Percentiles rank a stretch among this genome's conserved stretches.
Conservation (phyloP, 2,888 invertebrate species). For the Leptopterna dolabrata region DNA sequence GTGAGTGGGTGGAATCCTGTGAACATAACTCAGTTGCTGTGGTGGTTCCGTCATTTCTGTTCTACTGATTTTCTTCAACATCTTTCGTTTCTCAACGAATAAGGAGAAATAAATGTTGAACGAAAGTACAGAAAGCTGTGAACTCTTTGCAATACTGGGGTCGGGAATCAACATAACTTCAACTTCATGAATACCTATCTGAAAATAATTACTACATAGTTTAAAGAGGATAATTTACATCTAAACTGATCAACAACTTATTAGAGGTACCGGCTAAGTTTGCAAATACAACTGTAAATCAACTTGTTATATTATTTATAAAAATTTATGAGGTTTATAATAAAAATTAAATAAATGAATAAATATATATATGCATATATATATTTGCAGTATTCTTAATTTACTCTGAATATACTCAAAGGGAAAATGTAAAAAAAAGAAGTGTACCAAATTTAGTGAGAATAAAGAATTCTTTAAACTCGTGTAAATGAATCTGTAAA, state of each 20-base stretch:
- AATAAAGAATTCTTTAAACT: slow-evolving; percentile 48
- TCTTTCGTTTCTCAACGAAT: background rate
- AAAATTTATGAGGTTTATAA: slow-evolving; percentile 52
- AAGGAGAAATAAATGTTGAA: too few species aligned
- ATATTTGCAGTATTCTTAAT: slow-evolving; percentile 52
- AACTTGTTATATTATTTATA: slow-evolving; percentile 50
- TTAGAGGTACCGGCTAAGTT: slow-evolving; percentile 41
- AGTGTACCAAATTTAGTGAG: slow-evolving; percentile 51
- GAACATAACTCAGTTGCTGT: background rate
- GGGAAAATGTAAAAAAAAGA: slow-evolving; percentile 39
- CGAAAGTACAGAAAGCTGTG: background rate
- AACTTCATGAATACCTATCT: background rate
- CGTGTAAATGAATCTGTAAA: slow-evolving; percentile 53
- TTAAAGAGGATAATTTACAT: background rate
- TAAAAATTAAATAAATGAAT: slow-evolving; percentile 17
- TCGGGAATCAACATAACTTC: background rate
- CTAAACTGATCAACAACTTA: background rate
- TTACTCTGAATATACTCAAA: slow-evolving; percentile 43
- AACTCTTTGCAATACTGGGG: background rate
- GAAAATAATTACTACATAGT: background rate
- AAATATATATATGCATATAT: slow-evolving; percentile 42
- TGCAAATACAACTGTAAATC: slow-evolving; percentile 50
- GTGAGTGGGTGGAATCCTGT: background rate
- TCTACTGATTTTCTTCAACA: background rate
- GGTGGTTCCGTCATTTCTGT: background rate